phyloP scores from a whole-genome alignment of 2,113 vertebrate species.

The Mustelus asterias region DNA sequence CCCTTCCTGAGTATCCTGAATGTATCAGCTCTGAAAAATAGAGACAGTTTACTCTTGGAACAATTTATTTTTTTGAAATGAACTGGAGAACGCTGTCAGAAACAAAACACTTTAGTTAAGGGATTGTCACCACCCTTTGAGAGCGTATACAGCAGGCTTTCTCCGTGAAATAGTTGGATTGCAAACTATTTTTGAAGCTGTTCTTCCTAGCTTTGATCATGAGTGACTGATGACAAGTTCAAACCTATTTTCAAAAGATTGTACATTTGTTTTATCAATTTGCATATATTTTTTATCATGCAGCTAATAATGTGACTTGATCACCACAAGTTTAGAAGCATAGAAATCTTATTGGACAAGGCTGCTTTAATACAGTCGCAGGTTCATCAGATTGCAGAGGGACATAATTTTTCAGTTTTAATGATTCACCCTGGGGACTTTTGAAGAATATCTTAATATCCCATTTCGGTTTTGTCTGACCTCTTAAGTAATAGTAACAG shows the following conservation, averaged over 20 bases:
- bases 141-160: neutral
- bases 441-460: neutral
- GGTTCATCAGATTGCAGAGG: neutral
- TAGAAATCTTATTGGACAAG: no score
- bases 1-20: neutral
- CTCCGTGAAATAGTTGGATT: neutral
- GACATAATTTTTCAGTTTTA: constrained; percentile 4
- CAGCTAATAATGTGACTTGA: no score
- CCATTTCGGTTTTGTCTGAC: neutral
- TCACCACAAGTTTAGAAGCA: no score
- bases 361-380: neutral
- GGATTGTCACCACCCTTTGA: neutral
- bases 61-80: no score
- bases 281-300: neutral
- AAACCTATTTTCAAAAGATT: neutral
- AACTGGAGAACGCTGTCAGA: neutral
- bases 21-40: neutral
- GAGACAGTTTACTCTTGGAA: neutral
- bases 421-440: neutral
- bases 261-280: neutral
- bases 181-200: neutral
- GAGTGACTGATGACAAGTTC: neutral
- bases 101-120: neutral
- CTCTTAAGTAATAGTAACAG: neutral
- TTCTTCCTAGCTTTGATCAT: neutral